Conservation (phyloP, 2,797 vertebrate genomes). For the Dendrocincla tyrannina region DNA sequence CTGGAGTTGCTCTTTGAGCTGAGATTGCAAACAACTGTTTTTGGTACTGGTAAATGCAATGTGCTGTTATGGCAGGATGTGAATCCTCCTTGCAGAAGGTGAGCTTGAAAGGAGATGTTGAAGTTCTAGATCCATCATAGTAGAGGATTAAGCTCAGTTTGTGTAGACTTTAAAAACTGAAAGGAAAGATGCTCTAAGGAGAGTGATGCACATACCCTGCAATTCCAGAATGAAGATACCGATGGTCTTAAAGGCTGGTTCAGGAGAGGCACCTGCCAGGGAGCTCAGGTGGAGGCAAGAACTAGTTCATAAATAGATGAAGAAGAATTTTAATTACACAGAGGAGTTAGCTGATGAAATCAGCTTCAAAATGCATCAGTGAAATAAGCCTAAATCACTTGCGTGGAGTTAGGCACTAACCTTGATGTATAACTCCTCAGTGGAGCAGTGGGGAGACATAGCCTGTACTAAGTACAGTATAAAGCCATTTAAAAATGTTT, state of each 20-base stretch:
- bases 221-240: not conserved
- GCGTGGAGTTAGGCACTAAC: not conserved
- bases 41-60: not conserved
- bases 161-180: not conserved
- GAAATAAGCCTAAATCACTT: not conserved
- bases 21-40: not conserved
- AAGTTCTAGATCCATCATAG: not conserved
- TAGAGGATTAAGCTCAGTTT: not conserved
- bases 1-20: not conserved
- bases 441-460: not conserved
- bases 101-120: not conserved
- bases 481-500: not conserved
- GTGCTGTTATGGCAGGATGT: not conserved
- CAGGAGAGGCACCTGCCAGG: not conserved
- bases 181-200: not conserved
- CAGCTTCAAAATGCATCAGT: not conserved
- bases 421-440: not conserved
- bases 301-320: not conserved
- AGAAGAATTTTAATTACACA: not conserved
- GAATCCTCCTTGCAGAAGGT: not conserved
- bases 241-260: not conserved
- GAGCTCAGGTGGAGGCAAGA: not conserved
- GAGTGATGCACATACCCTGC: not conserved
- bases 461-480: not conserved
- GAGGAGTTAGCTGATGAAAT: not conserved